A percentile compares a stretch with the other conserved stretches of the same genome.
These are phyloP conservation scores for Ptilorrhoa leucosticta DNA, from an alignment of 2,113 vertebrate species.

Conservation along the genomic window DNA sequence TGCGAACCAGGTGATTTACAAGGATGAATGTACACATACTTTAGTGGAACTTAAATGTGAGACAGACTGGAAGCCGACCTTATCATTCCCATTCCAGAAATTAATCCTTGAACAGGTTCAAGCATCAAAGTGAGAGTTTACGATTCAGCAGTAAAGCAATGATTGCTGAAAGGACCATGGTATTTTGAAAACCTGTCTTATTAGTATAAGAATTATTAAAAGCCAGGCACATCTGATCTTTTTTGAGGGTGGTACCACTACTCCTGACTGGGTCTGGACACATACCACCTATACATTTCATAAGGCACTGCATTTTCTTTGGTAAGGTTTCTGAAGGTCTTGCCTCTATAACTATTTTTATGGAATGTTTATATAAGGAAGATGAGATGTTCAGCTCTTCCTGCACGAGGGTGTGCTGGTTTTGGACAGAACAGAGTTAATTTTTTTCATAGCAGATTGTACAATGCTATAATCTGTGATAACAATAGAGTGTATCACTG, in stretches of 20 bases:
- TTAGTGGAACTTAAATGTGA: neutral
- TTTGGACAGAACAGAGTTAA: neutral
- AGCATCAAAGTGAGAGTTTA: neutral
- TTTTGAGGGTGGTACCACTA: neutral
- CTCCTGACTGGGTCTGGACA: neutral
- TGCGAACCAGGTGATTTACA: neutral
- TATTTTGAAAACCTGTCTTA: neutral
- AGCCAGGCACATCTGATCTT: neutral
- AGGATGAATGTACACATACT: neutral
- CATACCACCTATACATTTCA: neutral
- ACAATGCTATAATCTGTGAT: neutral
- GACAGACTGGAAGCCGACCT: neutral
- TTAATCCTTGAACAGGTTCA: neutral
- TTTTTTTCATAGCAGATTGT: neutral
- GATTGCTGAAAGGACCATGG: neutral
- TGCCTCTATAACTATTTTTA: neutral
- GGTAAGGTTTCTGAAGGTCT: neutral
- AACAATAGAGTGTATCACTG: neutral
- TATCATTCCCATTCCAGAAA: neutral
- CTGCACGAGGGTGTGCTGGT: neutral
- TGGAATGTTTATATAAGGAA: neutral
- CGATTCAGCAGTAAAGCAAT: neutral
- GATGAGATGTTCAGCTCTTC: neutral
- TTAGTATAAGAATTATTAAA: neutral
- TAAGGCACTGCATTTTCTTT: neutral